Evolutionary conservation across 1,140 invertebrate species (phyloP), one percentile per base, ranked within the genome.

Genomic region (Microplitis mediator): DNA sequence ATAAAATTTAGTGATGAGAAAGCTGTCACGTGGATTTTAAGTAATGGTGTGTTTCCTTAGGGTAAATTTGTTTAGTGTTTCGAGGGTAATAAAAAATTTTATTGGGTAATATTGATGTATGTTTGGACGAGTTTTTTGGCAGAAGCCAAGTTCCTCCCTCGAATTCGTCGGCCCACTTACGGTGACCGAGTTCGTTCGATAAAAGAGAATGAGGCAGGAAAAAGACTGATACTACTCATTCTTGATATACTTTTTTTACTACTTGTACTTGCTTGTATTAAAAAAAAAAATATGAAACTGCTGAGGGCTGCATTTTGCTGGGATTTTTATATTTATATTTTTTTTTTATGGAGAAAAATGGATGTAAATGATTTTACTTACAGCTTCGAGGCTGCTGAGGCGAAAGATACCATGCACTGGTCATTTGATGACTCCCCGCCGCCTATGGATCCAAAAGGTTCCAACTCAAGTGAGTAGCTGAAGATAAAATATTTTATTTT

Each of bases 401-500:
- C 89, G 91, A 71, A 92, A 92, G 88, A 92, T 93, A 81, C 92
- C 92, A 80, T 92, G 91, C 81, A 91, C 92, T 51, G 92, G 92
- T 63, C 91, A 93, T 82, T 88, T 93, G 80, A 91, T 93, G 89
- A 92, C 92, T 76, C 91, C 92, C 76, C 89, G 91, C 84, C 88
- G 91, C 79, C 87, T 93, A 73, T 93, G 92, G 92, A 89, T 93
- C 74, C 91, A 92, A 86, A 91, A 92, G 82, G 90, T 93, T 80
- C 92, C 92, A 72, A 93, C 92, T 73, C 89, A 91, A 85, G 89
- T 90, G 71, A 50, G 81, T 81, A 67, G 35, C 11, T 66, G 11
- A 5, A 45, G 8, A 45, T 3, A 45, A 45, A 9, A 45, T 9
- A 45, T 23, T 23, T 23, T 23, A 23, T 23, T 23, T 23, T 23